Conservation (phyloP, 2,888 invertebrate species). For the Cybosia mesomella region DNA sequence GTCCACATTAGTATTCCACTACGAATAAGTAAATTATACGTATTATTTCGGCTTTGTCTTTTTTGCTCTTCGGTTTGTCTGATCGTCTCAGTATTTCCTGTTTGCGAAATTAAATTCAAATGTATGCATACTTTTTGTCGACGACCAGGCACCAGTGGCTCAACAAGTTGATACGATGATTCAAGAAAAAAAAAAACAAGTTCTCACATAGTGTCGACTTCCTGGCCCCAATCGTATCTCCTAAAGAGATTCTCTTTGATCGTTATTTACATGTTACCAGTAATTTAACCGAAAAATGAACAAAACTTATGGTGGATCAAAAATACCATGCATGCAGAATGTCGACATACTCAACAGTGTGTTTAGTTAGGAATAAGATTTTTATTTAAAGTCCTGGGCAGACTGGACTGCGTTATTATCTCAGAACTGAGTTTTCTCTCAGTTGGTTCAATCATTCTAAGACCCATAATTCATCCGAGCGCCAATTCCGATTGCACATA, state of each 20-base stretch:
- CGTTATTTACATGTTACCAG: constrained; percentile 21
- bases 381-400: too few species aligned
- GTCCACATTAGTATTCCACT: constrained; percentile 27
- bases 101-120: constrained; percentile 82
- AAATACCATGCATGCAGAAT: too few species aligned
- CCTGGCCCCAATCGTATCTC: constrained; percentile 54
- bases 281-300: neutral
- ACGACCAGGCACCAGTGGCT: constrained; percentile 57
- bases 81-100: constrained; percentile 79
- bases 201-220: constrained; percentile 60
- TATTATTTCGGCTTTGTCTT: constrained; percentile 47
- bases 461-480: neutral
- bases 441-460: neutral
- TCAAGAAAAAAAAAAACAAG: constrained; percentile 53
- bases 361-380: too few species aligned
- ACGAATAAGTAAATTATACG: constrained; percentile 38
- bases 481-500: neutral
- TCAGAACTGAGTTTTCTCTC: too few species aligned
- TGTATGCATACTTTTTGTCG: constrained; percentile 83
- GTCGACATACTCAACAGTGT: too few species aligned
- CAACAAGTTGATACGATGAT: constrained; percentile 53
- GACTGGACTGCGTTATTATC: too few species aligned
- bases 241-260: constrained; percentile 23
- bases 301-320: neutral
- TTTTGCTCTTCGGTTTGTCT: constrained; percentile 60